phyloP scores from a whole-genome alignment of 2,113 vertebrate genomes.

The Electrona antarctica region DNA sequence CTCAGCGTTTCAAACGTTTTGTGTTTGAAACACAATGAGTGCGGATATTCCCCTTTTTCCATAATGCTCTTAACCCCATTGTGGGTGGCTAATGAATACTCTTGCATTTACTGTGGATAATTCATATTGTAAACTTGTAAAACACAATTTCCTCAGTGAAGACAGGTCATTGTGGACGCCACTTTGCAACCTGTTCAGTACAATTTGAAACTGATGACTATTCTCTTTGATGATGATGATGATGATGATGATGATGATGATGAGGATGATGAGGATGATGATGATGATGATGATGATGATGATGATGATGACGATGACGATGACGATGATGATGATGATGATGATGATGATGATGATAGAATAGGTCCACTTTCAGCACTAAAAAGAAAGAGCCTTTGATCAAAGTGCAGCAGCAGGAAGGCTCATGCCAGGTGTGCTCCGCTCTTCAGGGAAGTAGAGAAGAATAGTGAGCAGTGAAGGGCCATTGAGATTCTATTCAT shows the following conservation, averaged over 20 bases:
- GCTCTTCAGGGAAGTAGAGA: background rate
- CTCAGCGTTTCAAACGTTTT: no score
- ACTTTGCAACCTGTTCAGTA: slow-evolving; percentile 4
- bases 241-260: no score
- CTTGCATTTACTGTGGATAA: background rate
- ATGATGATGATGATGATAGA: no score
- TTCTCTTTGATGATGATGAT: background rate
- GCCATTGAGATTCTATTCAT: slow-evolving; percentile 6
- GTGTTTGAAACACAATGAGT: no score
- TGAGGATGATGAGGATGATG: no score
- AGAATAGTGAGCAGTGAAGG: background rate
- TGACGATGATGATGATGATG: background rate
- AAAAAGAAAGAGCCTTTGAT: background rate
- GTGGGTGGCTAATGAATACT: slow-evolving; percentile 1
- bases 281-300: background rate
- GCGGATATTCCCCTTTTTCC: no score
- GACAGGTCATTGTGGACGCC: background rate
- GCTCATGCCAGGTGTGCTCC: background rate
- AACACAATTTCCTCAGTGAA: background rate
- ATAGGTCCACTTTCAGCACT: no score
- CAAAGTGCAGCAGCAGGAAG: background rate
- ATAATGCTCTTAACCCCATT: slow-evolving; percentile 5
- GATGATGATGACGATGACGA: no score
- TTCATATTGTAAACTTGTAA: background rate
- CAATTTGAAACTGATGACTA: background rate